These are phyloP conservation scores for Nannospalax galili DNA, from an alignment of 2,113 vertebrate species.

Conservation along the genomic window DNA sequence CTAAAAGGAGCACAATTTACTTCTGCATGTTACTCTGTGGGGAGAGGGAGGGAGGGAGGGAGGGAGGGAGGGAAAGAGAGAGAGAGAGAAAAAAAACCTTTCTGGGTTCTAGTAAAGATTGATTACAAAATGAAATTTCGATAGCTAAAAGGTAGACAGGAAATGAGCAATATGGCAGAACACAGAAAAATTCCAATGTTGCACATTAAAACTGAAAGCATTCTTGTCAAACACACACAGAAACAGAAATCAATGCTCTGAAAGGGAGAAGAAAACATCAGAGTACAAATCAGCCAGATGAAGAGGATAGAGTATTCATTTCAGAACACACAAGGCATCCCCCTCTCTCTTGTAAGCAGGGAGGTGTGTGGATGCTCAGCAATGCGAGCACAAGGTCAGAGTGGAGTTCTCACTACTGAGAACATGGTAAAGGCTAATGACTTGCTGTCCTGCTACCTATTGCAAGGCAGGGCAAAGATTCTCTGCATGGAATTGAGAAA, in stretches of 20 bases:
- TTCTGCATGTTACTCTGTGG: slow-evolving; percentile 21
- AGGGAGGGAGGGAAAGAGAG: too few relatives aligned
- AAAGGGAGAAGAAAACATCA: slow-evolving; percentile 64
- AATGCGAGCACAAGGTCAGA: neutral
- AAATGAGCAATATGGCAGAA: slow-evolving; percentile 78
- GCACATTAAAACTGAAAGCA: slow-evolving; percentile 71
- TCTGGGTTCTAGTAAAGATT: neutral
- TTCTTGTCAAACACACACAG: slow-evolving; percentile 70
- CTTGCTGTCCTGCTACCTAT: slow-evolving; percentile 6
- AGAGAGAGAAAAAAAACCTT: neutral
- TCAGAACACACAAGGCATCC: slow-evolving; percentile 65
- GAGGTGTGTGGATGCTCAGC: rapidly evolving
- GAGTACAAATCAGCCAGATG: slow-evolving; percentile 61
- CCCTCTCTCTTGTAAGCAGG: neutral
- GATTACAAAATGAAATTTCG: neutral
- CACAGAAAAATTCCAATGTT: slow-evolving; percentile 72
- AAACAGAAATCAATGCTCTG: slow-evolving; percentile 66
- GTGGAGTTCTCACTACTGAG: neutral
- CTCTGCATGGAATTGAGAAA: slow-evolving; percentile 33
- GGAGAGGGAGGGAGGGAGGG: neutral
- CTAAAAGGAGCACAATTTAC: neutral
- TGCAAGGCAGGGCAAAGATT: neutral
- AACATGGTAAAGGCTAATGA: slow-evolving; percentile 31
- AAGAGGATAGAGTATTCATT: slow-evolving; percentile 67
- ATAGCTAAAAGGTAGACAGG: slow-evolving; percentile 77